Percentiles rank a stretch among this genome's conserved stretches.
These are phyloP conservation scores for Vimba vimba DNA, from an alignment of 2,113 vertebrate species.

Conservation along the genomic window DNA sequence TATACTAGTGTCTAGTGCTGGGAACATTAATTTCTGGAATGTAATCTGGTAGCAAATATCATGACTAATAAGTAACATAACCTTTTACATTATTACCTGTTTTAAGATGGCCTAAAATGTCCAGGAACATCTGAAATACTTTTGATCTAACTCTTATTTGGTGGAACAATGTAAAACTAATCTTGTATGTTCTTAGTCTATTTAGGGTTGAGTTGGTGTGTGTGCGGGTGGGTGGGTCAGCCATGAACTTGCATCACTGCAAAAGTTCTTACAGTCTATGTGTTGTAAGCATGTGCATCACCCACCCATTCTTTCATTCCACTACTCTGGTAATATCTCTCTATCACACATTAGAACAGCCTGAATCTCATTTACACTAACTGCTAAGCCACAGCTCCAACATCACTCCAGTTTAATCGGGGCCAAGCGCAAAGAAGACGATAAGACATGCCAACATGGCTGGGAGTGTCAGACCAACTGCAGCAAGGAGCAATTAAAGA, in stretches of 20 bases:
- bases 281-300: not conserved
- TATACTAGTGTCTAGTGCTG: not conserved
- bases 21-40: not conserved
- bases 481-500: too few species aligned
- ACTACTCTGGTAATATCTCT: not conserved
- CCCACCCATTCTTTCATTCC: not conserved
- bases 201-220: too few species aligned
- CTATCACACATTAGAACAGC: not conserved
- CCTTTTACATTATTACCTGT: not conserved
- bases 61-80: not conserved
- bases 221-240: too few species aligned
- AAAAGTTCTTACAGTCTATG: not conserved
- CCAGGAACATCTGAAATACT: not conserved
- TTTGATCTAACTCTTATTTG: not conserved
- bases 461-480: too few species aligned
- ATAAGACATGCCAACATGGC: too few species aligned
- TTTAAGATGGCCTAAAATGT: not conserved
- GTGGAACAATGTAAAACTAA: not conserved
- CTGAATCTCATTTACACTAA: not conserved
- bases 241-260: not conserved
- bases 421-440: too few species aligned
- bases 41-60: not conserved
- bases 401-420: constrained; percentile 42
- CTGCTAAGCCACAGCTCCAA: not conserved
- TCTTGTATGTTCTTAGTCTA: too few species aligned